Evolutionary conservation across 1,140 invertebrate species (phyloP).

Genomic region (Drosophila leontia): DNA sequence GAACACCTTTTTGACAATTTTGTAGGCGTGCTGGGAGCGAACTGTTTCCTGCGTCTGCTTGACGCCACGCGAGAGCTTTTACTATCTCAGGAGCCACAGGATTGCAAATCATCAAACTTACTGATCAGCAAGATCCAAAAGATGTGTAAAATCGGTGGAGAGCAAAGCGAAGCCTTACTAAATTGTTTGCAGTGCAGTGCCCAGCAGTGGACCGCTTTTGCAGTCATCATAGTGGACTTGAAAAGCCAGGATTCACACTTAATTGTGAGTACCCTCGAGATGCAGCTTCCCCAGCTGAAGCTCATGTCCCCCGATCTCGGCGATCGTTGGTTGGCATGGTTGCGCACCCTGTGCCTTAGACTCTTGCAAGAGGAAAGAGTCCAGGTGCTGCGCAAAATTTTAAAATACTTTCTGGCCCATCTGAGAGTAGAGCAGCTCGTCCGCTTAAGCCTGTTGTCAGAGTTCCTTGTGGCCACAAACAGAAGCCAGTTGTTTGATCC

Average conservation of each 20-base stretch:
- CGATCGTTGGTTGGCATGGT: not conserved
- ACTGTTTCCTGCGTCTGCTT: too few species aligned
- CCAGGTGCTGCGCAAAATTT: not conserved
- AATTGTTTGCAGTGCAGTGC: not conserved
- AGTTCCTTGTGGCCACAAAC: constrained; percentile 3
- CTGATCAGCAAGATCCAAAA: too few species aligned
- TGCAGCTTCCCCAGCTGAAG: not conserved
- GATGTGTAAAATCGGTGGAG: too few species aligned
- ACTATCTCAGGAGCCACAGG: too few species aligned
- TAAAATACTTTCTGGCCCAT: not conserved
- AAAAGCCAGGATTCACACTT: not conserved
- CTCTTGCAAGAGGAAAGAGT: not conserved
- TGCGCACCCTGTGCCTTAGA: not conserved
- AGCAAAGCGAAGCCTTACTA: too few species aligned
- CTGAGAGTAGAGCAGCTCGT: not conserved
- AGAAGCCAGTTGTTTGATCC: not conserved
- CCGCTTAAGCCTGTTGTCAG: not conserved
- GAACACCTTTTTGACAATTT: too few species aligned
- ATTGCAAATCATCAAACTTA: too few species aligned
- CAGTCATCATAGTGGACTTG: not conserved
- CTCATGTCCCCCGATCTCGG: not conserved
- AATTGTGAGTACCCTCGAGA: not conserved
- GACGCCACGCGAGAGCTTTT: too few species aligned
- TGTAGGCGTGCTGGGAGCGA: too few species aligned
- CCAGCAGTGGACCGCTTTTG: not conserved